phyloP scores from a whole-genome alignment of 1,140 invertebrate genomes.

The Drosophila nebulosa region DNA sequence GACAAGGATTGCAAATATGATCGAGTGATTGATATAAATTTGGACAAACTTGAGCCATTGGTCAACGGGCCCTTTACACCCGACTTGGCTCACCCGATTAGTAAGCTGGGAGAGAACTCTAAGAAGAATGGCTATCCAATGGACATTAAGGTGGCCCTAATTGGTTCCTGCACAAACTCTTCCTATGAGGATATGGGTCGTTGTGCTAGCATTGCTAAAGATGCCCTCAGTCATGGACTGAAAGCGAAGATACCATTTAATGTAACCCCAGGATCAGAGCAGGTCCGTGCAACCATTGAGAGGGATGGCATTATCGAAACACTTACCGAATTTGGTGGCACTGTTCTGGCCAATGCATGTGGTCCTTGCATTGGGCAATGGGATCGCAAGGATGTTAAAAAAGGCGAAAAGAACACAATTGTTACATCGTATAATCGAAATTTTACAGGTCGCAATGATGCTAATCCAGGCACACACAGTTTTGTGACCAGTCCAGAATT shows the following conservation, averaged over 20 bases:
- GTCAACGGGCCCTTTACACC: slow-evolving; percentile 99
- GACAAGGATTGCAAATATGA: slow-evolving; percentile 95
- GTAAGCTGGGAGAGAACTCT: slow-evolving; percentile 91
- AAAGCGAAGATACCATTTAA: slow-evolving; percentile 98
- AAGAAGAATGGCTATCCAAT: slow-evolving; percentile 97
- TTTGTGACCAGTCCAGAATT: slow-evolving; percentile 99
- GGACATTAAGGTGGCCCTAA: slow-evolving; percentile 97
- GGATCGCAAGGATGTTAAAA: slow-evolving; percentile 98
- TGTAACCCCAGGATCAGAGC: slow-evolving; percentile 99
- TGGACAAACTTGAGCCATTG: slow-evolving; percentile 94
- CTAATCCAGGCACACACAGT: slow-evolving; percentile 98
- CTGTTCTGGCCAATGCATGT: slow-evolving; percentile 98
- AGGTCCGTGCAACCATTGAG: slow-evolving; percentile 99
- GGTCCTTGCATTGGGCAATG: slow-evolving; percentile 99
- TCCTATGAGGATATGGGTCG: slow-evolving; percentile 99
- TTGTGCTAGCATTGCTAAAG: slow-evolving; percentile 96
- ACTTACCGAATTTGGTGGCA: slow-evolving; percentile 85
- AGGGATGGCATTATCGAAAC: slow-evolving; percentile 95
- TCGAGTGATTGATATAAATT: slow-evolving; percentile 88
- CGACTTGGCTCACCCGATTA: slow-evolving; percentile 98
- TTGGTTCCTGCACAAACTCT: slow-evolving; percentile 99
- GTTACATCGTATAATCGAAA: slow-evolving; percentile 99
- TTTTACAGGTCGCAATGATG: slow-evolving; percentile 99
- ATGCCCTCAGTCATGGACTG: slow-evolving; percentile 94
- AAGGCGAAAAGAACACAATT: slow-evolving; percentile 99